Base-by-base conservation (phyloP, 2,113 vertebrate species). In the Cyrtonyx montezumae region DNA sequence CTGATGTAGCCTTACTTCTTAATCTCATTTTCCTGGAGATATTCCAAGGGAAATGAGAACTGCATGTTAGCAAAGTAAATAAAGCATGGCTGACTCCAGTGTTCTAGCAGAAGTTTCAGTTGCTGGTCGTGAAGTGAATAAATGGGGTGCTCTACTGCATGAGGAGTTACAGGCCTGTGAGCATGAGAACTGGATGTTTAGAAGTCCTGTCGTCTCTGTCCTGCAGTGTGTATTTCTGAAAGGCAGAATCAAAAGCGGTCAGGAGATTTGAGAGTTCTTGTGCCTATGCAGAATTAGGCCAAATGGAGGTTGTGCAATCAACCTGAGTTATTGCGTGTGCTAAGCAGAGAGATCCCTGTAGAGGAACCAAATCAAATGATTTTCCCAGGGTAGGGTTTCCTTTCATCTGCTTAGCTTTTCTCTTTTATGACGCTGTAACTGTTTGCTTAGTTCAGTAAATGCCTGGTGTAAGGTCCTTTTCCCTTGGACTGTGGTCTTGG, bases 31-130 rank as follows among this genome's bases (percentile, higher is more conserved):
- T 92, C 40, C 46, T 96, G 89, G 94, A 80, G 71, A 8, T 17
- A 8, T 80, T 94, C 84, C 85, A 95, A 83, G 65, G 79, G 68
- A 95, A 96, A 90, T 48, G 70, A 88, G 92, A 91, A 78, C 55
- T 91, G 84, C 87, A 81, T 61, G 67, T 91, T 84, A 80, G 76
- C 65, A 90, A 70, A 94, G 87, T 82, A 91, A 95, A 93, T 88
- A 94, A 84, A 95, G 56, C 14, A 40, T 48, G 49, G 53, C 51
- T 84, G 87, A 61, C 55, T 84, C n/a, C 19, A 48, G 1, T 76
- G 68, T 17, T 40, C 23, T 56, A 84, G 67, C 67, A 89, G 81
- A 66, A 73, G 15, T 78, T 91, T 56, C n/a, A 40, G 12, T 59
- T 88, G 69, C 34, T 69, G 63, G 45, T 14, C 53, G 37, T 86